Evolutionary conservation across 2,888 invertebrate genomes (phyloP).

Genomic region (Dromius quadrimaculatus): DNA sequence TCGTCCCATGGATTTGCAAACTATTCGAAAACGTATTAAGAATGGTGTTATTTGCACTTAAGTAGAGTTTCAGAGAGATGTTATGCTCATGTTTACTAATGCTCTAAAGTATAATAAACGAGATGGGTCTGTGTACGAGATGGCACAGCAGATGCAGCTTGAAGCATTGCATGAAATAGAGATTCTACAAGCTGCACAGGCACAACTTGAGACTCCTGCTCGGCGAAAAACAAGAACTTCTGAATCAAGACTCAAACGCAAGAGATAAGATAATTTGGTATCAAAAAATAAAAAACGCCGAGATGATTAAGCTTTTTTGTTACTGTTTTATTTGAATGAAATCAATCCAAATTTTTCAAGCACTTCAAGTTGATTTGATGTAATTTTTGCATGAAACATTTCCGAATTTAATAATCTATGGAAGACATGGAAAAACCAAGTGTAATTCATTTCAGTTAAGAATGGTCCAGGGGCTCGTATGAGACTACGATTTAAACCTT

Average conservation of each 20-base stretch:
- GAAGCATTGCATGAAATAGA: conserved; percentile 74
- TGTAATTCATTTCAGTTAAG: too few relatives aligned
- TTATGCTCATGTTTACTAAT: conserved; percentile 92
- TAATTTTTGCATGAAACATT: too few relatives aligned
- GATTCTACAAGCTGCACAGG: conserved; percentile 63
- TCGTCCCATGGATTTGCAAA: conserved; percentile 88
- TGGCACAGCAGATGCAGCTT: conserved; percentile 86
- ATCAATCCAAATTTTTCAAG: too few relatives aligned
- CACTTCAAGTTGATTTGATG: too few relatives aligned
- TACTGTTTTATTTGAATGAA: conserved; percentile 4
- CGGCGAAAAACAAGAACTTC: conserved; percentile 65
- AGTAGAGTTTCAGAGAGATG: conserved; percentile 88
- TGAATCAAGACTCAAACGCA: conserved; percentile 64
- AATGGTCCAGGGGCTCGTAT: too few relatives aligned
- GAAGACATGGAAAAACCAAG: too few relatives aligned
- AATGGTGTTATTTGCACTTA: conserved; percentile 84
- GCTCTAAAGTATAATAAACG: conserved; percentile 93
- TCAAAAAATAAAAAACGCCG: conserved; percentile 61
- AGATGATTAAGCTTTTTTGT: conserved; percentile 61
- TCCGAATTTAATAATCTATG: too few relatives aligned
- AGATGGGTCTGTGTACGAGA: conserved; percentile 83
- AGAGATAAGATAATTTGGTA: conserved; percentile 60
- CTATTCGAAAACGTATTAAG: conserved; percentile 90
- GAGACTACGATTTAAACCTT: too few relatives aligned
- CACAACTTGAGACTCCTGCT: conserved; percentile 59